A percentile compares a stretch with the other conserved stretches of the same genome.
phyloP scores from a whole-genome alignment of 2,888 invertebrate species.

The Rotaria sp. region DNA sequence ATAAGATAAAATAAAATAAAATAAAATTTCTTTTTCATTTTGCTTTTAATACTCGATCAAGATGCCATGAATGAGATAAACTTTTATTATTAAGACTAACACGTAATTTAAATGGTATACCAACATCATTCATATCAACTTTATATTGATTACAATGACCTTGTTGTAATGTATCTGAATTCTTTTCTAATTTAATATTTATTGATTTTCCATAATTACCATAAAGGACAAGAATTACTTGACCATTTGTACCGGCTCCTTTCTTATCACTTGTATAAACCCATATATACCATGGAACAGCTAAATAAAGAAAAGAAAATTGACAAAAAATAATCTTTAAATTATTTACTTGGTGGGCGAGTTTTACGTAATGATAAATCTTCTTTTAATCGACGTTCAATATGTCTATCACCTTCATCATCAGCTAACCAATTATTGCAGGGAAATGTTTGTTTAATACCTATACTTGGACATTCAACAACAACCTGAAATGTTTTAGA shows the following conservation, averaged over 20 bases:
- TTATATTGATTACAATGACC: slow-evolving; percentile 52
- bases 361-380: slow-evolving; percentile 48
- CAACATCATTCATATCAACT: slow-evolving; percentile 50
- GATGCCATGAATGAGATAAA: slow-evolving; percentile 52
- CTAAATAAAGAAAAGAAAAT: not conserved
- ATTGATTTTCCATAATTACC: slow-evolving; percentile 54
- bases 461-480: slow-evolving; percentile 52
- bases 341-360: slow-evolving; percentile 47
- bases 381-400: slow-evolving; percentile 51
- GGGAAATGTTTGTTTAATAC: slow-evolving; percentile 53
- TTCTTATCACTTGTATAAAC: slow-evolving; percentile 51
- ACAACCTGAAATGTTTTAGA: slow-evolving; percentile 44
- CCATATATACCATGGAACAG: slow-evolving; percentile 48
- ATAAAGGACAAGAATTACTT: slow-evolving; percentile 51
- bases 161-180: slow-evolving; percentile 52
- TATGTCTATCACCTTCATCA: slow-evolving; percentile 51
- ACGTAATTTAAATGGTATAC: slow-evolving; percentile 52
- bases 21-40: not conserved
- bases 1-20: not conserved
- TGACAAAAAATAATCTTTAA: not conserved
- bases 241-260: slow-evolving; percentile 54
- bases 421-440: slow-evolving; percentile 53
- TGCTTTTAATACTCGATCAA: slow-evolving; percentile 46
- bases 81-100: slow-evolving; percentile 53
- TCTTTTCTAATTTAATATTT: slow-evolving; percentile 49